Evolutionary conservation across 2,888 invertebrate genomes (phyloP).

Genomic region (Malthinus seriepunctatus): DNA sequence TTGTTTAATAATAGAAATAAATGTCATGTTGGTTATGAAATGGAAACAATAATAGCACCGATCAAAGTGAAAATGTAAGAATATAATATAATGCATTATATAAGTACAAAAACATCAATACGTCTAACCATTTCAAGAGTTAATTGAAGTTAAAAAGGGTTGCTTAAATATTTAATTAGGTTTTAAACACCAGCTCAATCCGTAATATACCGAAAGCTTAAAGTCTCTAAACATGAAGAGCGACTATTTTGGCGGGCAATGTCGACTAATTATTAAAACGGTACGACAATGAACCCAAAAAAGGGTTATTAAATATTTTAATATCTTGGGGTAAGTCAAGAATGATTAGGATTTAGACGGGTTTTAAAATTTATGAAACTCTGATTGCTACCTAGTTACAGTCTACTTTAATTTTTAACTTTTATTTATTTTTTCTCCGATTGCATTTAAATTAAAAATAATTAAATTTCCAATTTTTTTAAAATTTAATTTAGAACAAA

Average conservation of each 20-base stretch:
- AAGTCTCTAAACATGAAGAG: conserved; percentile 38
- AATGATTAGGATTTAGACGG: conserved; percentile 32
- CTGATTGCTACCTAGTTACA: conserved; percentile 28
- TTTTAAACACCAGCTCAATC: conserved; percentile 44
- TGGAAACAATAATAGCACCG: neutral
- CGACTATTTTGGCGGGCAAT: conserved; percentile 39
- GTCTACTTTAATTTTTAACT: conserved; percentile 19
- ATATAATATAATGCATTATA: conserved; percentile 36
- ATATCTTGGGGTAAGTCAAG: conserved; percentile 29
- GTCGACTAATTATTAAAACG: conserved; percentile 48
- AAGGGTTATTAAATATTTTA: conserved; percentile 44
- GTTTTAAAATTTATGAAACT: conserved; percentile 29
- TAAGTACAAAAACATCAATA: conserved; percentile 46
- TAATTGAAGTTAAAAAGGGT: conserved; percentile 55
- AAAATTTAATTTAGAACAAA: too few relatives aligned
- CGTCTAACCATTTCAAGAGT: conserved; percentile 43
- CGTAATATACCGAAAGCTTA: conserved; percentile 32
- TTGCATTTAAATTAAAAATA: too few relatives aligned
- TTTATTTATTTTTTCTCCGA: too few relatives aligned
- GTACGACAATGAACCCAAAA: conserved; percentile 45
- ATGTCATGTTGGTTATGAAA: neutral
- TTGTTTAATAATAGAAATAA: neutral
- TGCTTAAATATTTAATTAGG: conserved; percentile 46
- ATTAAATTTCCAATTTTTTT: too few relatives aligned
- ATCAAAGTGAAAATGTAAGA: conserved; percentile 14